Evolutionary conservation across 1,140 invertebrate species (phyloP), one percentile per base, ranked within the genome.

Genomic region (Drosophila baimaii): DNA sequence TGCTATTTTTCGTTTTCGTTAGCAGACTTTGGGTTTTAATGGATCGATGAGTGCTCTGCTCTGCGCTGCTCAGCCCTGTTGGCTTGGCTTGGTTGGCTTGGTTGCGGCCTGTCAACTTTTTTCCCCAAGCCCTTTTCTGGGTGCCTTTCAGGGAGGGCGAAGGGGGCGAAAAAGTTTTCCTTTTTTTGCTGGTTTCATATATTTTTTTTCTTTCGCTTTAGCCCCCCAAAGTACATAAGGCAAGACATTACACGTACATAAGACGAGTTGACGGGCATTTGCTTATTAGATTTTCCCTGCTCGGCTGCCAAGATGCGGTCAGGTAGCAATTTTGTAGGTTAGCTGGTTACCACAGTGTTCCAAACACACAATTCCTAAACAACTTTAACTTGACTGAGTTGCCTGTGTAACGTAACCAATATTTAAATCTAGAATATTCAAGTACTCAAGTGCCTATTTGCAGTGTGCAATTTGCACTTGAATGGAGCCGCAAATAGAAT

Each of bases 1-100:
- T 79, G 59, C 57, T 49, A 61, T 68, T 79, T 73, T 61, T 71
- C 44, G 61, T 86, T 79, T 83, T 84, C 47, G 71, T 78, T 77
- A 62, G 72, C 80, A 86, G 83, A 86, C 81, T 84, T 89, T 89
- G 82, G 84, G 85, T 89, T 89, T 89, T 89, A 89, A 89, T 89
- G 84, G 84, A 89, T 89, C 84, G 85, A 89, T 89, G 84, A 74
- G 80, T 89, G 70, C 70, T 74, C 64, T 59, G 49, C 15, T 37
- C 35, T 7, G 35, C 35, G 2, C 15, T 12, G 49, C 49, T 51
- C 31, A 33, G 31, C 9, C 10, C 31, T 37, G 15, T 69, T 27
- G 37, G 35, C 76, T 58, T 58, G 75, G 52, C 51, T 63, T 63
- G 63, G 29, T 51, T 79, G 41, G 54, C 69, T 71, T 63, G 21